phyloP scores from a whole-genome alignment of 2,113 vertebrate species.

The Hemiscyllium ocellatum region DNA sequence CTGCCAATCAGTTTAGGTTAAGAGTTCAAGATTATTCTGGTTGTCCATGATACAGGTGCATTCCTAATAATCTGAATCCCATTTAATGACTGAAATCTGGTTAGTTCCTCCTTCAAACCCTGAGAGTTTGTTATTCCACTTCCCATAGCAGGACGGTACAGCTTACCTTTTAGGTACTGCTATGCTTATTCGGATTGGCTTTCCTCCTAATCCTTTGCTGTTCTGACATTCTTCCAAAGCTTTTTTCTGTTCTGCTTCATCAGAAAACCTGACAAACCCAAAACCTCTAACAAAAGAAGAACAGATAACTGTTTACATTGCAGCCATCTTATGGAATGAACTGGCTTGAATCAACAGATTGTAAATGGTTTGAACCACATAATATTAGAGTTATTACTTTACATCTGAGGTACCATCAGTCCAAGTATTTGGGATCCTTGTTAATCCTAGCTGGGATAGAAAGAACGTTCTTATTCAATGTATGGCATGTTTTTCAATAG shows the following conservation, averaged over 20 bases:
- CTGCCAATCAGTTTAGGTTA: neutral
- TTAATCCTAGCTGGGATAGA: conserved; percentile 32
- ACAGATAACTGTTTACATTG: neutral
- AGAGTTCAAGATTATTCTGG: neutral
- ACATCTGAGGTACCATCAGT: conserved; percentile 33
- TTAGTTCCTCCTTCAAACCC: neutral
- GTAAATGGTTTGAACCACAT: conserved; percentile 31
- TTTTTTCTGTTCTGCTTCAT: conserved; percentile 84
- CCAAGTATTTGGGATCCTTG: conserved; percentile 26
- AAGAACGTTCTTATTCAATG: conserved; percentile 24
- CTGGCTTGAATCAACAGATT: conserved; percentile 29
- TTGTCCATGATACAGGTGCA: neutral
- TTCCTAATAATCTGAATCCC: neutral
- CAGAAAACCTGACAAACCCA: conserved; percentile 80
- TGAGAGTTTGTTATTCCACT: neutral
- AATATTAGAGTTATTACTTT: conserved; percentile 30
- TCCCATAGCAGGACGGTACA: neutral
- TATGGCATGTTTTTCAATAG: conserved; percentile 20
- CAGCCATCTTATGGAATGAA: neutral
- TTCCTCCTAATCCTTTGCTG: conserved; percentile 72
- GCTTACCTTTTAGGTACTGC: conserved; percentile 79
- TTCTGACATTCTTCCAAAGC: conserved; percentile 85
- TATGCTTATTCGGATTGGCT: conserved; percentile 76
- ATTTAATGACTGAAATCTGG: neutral
- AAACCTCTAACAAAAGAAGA: conserved; percentile 65